phyloP scores from a whole-genome alignment of 1,140 invertebrate genomes.

The Diploscapter pachys region DNA sequence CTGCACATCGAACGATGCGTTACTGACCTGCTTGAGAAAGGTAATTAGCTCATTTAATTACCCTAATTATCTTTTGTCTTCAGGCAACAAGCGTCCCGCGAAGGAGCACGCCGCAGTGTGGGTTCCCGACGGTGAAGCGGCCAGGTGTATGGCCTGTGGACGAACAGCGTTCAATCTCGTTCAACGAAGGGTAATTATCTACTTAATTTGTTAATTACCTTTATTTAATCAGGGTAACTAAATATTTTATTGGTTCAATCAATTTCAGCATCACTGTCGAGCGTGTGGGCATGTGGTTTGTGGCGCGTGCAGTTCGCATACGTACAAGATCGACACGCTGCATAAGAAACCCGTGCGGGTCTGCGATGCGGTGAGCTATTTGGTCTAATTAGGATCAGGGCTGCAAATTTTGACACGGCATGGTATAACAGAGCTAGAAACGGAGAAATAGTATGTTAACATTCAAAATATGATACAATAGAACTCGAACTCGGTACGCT shows the following conservation, averaged over 20 bases:
- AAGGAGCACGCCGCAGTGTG: conserved; percentile 92
- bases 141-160: conserved; percentile 93
- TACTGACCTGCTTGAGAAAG: conserved; percentile 85
- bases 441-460: no score
- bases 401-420: background rate
- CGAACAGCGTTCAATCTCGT: conserved; percentile 92
- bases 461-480: no score
- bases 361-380: conserved; percentile 47
- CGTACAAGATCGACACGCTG: conserved; percentile 76
- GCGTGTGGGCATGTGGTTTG: conserved; percentile 98
- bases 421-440: background rate
- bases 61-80: conserved; percentile 26
- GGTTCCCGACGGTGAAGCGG: conserved; percentile 93
- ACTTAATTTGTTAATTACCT: conserved; percentile 29
- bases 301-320: conserved; percentile 87
- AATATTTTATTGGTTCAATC: background rate
- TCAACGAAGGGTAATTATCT: conserved; percentile 83
- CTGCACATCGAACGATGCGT: conserved; percentile 98
- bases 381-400: background rate
- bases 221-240: conserved; percentile 10
- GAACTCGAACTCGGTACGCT: no score
- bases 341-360: conserved; percentile 56
- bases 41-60: background rate
- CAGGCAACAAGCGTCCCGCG: conserved; percentile 89
- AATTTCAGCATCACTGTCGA: conserved; percentile 87